A percentile compares a stretch with the other conserved stretches of the same genome.
Evolutionary conservation across 2,888 invertebrate species (phyloP).

Genomic region (Yponomeuta evonymella): DNA sequence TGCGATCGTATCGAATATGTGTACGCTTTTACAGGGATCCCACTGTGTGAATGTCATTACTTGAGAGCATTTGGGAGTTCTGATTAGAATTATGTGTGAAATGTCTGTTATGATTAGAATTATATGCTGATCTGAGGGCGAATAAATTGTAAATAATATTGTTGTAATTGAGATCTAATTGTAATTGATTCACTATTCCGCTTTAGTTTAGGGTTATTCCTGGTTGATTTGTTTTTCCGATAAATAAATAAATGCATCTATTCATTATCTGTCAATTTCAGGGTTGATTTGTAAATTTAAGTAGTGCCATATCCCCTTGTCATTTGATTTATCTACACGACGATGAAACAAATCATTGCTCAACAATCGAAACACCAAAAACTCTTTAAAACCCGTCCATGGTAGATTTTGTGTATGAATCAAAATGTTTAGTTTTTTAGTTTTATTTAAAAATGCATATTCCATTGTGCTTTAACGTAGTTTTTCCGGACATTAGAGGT

Average conservation of each 20-base stretch:
- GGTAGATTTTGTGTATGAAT: constrained; percentile 34
- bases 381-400: constrained; percentile 49
- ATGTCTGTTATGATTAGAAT: background rate
- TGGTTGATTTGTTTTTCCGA: background rate
- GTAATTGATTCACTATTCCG: background rate
- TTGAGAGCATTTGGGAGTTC: background rate
- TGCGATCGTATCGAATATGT: background rate
- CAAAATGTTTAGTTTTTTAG: background rate
- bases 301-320: constrained; percentile 32
- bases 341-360: constrained; percentile 38
- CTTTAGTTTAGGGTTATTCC: background rate
- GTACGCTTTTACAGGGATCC: constrained; percentile 2
- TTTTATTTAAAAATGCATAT: background rate
- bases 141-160: constrained; percentile 4
- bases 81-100: background rate
- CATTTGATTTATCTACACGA: constrained; percentile 33
- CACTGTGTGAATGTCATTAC: background rate
- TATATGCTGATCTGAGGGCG: background rate
- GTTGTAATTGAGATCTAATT: background rate
- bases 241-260: background rate
- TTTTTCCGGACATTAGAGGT: background rate
- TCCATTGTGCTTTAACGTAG: background rate
- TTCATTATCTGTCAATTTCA: background rate
- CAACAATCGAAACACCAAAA: constrained; percentile 34
- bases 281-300: constrained; percentile 14